Evolutionary conservation across 2,888 invertebrate species (phyloP).

Genomic region (Aproaerema taeniolella): DNA sequence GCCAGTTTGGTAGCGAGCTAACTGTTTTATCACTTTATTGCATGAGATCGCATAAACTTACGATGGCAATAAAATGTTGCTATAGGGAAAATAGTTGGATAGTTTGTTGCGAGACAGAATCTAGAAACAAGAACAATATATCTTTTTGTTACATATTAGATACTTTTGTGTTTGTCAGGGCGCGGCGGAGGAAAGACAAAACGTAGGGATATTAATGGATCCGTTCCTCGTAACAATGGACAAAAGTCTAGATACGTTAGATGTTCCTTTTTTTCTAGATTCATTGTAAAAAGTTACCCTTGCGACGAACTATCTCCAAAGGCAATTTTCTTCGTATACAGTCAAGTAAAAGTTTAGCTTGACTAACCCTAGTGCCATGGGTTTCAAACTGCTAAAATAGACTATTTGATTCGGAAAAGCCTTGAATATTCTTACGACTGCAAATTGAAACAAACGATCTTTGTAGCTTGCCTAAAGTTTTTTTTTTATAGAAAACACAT

Average conservation of each 20-base stretch:
- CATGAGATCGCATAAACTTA: slow-evolving; percentile 69
- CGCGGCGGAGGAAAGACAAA: background rate
- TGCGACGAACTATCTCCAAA: too few species aligned
- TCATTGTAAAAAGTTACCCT: too few species aligned
- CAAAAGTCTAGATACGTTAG: background rate
- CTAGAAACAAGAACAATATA: slow-evolving; percentile 24
- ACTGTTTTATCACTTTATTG: slow-evolving; percentile 76
- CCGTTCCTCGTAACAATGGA: background rate
- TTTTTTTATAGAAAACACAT: too few species aligned
- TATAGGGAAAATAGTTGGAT: slow-evolving; percentile 43
- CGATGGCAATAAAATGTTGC: slow-evolving; percentile 60
- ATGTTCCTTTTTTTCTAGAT: too few species aligned
- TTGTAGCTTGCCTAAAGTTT: too few species aligned
- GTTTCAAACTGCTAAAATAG: too few species aligned
- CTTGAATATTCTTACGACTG: too few species aligned
- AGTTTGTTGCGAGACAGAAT: slow-evolving; percentile 26
- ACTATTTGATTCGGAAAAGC: too few species aligned
- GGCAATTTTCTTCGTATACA: too few species aligned
- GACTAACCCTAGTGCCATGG: too few species aligned
- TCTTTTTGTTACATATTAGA: slow-evolving; percentile 12
- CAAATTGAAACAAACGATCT: too few species aligned
- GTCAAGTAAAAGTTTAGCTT: too few species aligned
- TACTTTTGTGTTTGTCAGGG: slow-evolving; percentile 6
- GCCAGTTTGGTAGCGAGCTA: slow-evolving; percentile 60
- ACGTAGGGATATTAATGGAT: background rate